These are phyloP conservation scores for Melitaea athalia DNA, from an alignment of 2,888 invertebrate species.

Conservation along the genomic window DNA sequence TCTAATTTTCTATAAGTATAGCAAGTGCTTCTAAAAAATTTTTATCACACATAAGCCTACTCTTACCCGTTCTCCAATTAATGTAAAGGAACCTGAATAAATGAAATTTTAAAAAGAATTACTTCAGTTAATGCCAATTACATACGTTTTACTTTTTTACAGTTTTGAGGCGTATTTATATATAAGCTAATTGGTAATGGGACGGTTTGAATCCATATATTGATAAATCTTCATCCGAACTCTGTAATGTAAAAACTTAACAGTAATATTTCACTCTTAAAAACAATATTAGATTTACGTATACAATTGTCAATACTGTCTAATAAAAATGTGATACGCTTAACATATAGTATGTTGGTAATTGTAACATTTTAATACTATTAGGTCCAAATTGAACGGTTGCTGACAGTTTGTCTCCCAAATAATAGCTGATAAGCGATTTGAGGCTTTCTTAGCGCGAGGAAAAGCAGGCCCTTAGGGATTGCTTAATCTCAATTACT, in stretches of 20 bases:
- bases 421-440: too few species aligned
- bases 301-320: too few species aligned
- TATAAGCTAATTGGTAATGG: slow-evolving; percentile 42
- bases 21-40: slow-evolving; percentile 23
- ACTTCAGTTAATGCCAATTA: slow-evolving; percentile 25
- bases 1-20: slow-evolving; percentile 20
- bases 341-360: too few species aligned
- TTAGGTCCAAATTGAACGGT: too few species aligned
- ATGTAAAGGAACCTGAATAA: slow-evolving; percentile 46
- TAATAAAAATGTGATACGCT: too few species aligned
- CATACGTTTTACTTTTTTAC: neutral
- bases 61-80: slow-evolving; percentile 46
- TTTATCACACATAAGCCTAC: slow-evolving; percentile 29
- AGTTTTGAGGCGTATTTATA: slow-evolving; percentile 32
- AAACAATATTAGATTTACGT: neutral
- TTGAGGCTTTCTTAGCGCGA: too few species aligned
- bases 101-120: slow-evolving; percentile 38
- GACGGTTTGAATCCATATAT: slow-evolving; percentile 39
- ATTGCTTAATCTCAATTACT: too few species aligned
- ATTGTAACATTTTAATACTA: too few species aligned
- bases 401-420: too few species aligned
- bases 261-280: neutral
- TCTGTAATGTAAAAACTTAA: slow-evolving; percentile 40
- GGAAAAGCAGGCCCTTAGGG: too few species aligned
- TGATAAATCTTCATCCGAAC: slow-evolving; percentile 38